Evolutionary conservation across 1,140 invertebrate species (phyloP).

Genomic region (Wasmannia auropunctata): DNA sequence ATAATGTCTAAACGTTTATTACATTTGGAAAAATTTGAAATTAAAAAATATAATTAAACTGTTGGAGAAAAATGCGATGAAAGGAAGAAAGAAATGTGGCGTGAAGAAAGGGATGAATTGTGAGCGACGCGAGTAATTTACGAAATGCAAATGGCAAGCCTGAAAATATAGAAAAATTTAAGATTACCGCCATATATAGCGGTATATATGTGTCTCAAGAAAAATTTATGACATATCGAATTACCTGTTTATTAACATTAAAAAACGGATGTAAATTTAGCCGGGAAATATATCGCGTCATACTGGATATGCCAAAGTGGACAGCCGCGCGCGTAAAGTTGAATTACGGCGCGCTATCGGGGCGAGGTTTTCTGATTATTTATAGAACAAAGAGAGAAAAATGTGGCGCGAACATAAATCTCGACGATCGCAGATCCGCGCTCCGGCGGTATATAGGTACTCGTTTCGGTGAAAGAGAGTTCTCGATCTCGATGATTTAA

Average conservation of each 20-base stretch:
- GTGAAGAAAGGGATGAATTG: neutral
- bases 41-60: neutral
- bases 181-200: neutral
- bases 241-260: neutral
- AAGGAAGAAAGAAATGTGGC: too few species aligned
- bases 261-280: neutral
- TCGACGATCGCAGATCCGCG: conserved; percentile 37
- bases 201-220: neutral
- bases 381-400: conserved; percentile 13
- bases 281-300: neutral
- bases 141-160: neutral
- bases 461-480: conserved; percentile 40
- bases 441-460: neutral
- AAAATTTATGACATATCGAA: neutral
- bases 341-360: conserved; percentile 21
- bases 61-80: neutral
- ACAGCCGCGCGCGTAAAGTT: neutral
- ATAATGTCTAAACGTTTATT: neutral
- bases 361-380: conserved; percentile 28
- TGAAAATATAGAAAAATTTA: neutral
- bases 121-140: neutral
- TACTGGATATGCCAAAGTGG: neutral
- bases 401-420: conserved; percentile 31
- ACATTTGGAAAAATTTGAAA: neutral
- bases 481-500: conserved; percentile 42